Base-by-base conservation (phyloP, 2,888 invertebrate genomes). In the Pseudococcus longispinus region DNA sequence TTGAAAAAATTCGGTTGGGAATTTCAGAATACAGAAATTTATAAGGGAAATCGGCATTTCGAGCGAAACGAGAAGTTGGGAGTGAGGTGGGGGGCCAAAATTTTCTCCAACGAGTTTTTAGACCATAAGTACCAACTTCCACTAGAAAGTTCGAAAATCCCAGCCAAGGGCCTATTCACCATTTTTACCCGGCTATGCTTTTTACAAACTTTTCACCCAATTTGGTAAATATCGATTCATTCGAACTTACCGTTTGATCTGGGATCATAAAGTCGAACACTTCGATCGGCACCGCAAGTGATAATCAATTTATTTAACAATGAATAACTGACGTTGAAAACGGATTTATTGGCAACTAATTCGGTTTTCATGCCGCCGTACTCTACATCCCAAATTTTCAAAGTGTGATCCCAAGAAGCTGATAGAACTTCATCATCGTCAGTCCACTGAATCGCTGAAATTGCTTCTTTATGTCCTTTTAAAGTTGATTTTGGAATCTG, bases 331-430 rank as follows among this genome's bases (percentile, higher is more conserved):
- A 96, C 92, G 90, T 95, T 95, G 89, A 98, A 95, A 91, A 97
- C 97, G 13, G 97, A 96, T 91, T 98, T 98, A 90, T 96, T 96
- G 20, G 97, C 96, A 91, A 92, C 91, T 89, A 97, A 93, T 91
- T 97, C 96, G 74, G 94, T 93, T 90, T 95, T 96, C 77, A 97
- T 93, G 55, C 95, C 95, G 83, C 95, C 96, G 83, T 96, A 91
- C 90, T 96, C 95, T 77, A 96, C 93, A 91, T 99, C 98, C 99
- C 99, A 99, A 11, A 98, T 91, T 90, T 96, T 95, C 20, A 99
- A 92, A 0, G 98, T 96, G 90, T 99, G 98, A 92, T 99, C 99
- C 97, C 97, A 98, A 0, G 98, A 97, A 85, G 95, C 94, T 0
- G 98, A 97, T 11, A 96, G 92, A 2, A 98, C 92, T 88, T 95